A percentile compares a stretch with the other conserved stretches of the same genome.
Evolutionary conservation across 2,797 vertebrate species (phyloP).

Genomic region (Falco cherrug): DNA sequence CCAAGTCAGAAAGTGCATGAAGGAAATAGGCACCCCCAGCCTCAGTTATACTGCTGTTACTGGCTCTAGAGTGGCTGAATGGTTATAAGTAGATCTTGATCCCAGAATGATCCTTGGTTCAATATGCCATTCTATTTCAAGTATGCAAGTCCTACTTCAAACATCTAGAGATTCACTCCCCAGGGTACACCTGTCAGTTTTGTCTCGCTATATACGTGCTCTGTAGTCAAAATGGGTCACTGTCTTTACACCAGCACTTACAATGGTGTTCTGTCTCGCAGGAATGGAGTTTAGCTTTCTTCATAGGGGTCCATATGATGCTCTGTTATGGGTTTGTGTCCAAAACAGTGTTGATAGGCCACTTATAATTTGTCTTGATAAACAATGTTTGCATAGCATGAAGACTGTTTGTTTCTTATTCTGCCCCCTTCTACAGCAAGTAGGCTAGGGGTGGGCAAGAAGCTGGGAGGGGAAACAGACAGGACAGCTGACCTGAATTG

Average conservation of each 20-base stretch:
- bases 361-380: neutral
- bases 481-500: neutral
- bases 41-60: neutral
- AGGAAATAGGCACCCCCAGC: neutral
- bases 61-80: neutral
- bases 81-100: neutral
- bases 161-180: neutral
- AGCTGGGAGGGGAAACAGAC: fast-evolving
- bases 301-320: neutral
- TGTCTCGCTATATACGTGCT: fast-evolving
- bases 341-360: fast-evolving
- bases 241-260: neutral
- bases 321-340: neutral
- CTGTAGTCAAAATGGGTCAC: neutral
- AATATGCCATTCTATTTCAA: neutral
- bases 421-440: neutral
- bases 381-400: neutral
- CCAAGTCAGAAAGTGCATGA: neutral
- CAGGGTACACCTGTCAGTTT: neutral
- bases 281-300: neutral
- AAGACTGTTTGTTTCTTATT: neutral
- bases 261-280: neutral
- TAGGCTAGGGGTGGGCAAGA: neutral
- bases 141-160: neutral
- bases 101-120: neutral